Evolutionary conservation across 1,140 invertebrate genomes (phyloP).

Genomic region (Luehdorfia chinensis): DNA sequence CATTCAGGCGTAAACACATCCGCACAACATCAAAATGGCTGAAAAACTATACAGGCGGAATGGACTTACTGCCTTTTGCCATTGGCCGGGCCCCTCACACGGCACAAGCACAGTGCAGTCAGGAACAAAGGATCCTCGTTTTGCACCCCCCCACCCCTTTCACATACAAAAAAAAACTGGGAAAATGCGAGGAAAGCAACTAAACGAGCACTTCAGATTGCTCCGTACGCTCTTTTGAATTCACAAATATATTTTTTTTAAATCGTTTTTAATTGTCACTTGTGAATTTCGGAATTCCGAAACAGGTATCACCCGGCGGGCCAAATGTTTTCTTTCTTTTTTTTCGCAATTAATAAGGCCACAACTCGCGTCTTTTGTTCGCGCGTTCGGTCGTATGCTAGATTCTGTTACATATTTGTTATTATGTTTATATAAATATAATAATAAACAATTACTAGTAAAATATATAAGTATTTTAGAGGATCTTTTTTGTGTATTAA

Average conservation of each 20-base stretch:
- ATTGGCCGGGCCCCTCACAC: constrained; percentile 22
- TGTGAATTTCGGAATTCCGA: constrained; percentile 3
- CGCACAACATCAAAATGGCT: constrained; percentile 39
- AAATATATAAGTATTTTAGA: too few species aligned
- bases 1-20: too few species aligned
- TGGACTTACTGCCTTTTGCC: constrained; percentile 39
- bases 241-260: too few species aligned
- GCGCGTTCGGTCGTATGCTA: background rate
- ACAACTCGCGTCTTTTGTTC: constrained; percentile 27
- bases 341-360: constrained; percentile 26
- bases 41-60: constrained; percentile 21
- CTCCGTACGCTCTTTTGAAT: too few species aligned
- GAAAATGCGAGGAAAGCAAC: too few species aligned
- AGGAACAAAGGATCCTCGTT: constrained; percentile 45
- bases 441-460: background rate
- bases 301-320: constrained; percentile 1
- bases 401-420: background rate
- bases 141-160: constrained; percentile 26
- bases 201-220: background rate
- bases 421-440: constrained; percentile 8
- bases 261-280: background rate
- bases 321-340: background rate
- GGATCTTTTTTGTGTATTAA: constrained; percentile 15
- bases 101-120: constrained; percentile 31
- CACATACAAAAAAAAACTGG: constrained; percentile 28